Evolutionary conservation across 2,888 invertebrate genomes (phyloP).

Genomic region (Trichogramma dendrolimi): DNA sequence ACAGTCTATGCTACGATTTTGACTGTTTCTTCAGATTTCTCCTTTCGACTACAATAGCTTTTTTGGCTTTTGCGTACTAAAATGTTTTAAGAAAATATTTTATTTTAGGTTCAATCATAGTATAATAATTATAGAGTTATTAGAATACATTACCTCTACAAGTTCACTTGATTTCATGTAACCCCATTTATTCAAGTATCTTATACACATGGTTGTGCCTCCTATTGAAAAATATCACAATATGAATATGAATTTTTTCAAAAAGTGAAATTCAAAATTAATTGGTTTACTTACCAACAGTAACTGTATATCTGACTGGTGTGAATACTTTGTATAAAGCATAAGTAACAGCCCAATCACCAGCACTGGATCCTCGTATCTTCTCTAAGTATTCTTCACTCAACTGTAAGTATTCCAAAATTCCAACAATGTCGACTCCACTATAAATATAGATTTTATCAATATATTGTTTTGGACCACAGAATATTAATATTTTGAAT

Average conservation of each 20-base stretch:
- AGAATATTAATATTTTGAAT: no score
- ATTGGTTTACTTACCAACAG: constrained; percentile 63
- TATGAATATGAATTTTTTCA: background rate
- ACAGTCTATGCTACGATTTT: constrained; percentile 31
- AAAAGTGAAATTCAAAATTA: background rate
- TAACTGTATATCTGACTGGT: constrained; percentile 87
- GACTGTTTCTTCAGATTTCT: constrained; percentile 49
- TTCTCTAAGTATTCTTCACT: constrained; percentile 75
- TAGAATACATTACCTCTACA: constrained; percentile 26
- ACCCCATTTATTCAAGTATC: constrained; percentile 73
- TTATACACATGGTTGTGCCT: constrained; percentile 82
- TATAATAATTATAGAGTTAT: background rate
- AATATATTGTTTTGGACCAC: no score
- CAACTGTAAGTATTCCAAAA: constrained; percentile 73
- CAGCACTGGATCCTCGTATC: constrained; percentile 74
- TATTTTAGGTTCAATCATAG: background rate
- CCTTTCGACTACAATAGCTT: constrained; percentile 18
- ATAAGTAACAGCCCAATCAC: constrained; percentile 84
- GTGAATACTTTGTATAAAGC: constrained; percentile 91
- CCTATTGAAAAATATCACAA: constrained; percentile 55
- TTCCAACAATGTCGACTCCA: constrained; percentile 81
- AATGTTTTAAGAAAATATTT: constrained; percentile 6
- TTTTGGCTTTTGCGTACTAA: constrained; percentile 1
- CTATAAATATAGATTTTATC: constrained; percentile 56
- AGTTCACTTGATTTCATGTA: constrained; percentile 53